Evolutionary conservation across 2,797 vertebrate species (phyloP), one percentile per base, ranked within the genome.

Genomic region (Brotula barbata): DNA sequence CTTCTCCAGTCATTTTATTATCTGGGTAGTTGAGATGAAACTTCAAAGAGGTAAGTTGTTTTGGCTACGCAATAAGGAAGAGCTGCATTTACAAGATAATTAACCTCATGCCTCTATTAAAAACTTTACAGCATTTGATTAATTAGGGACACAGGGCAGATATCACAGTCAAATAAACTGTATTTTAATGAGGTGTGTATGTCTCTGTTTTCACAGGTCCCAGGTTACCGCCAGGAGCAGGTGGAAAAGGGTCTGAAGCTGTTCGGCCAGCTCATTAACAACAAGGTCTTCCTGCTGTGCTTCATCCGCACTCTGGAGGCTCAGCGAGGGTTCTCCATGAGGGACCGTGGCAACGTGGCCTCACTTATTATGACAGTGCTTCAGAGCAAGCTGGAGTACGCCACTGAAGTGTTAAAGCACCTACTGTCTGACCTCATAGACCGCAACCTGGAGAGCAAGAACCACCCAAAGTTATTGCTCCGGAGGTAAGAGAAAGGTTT

Each of bases 281-380:
- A 97, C 88, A 98, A 98, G 78, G 90, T 94, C 43, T 98, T 98
- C 88, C 89, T 97, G 87, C 89, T 98, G 84, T 91, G 93, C 17
- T 98, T 98, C 89, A 97, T 98, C 84, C 95, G 94, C 2, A 98
- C 95, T 0, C 90, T 98, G 86, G 96, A 98, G 90, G 71, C 90
- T 45, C 96, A 98, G 88, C 94, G 96, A 45, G 95, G 95, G 69
- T 98, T 98, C 90, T 98, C 96, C 81, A 98, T 98, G 96, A 93
- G 96, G 0, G 96, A 98, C 77, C 94, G 96, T 0, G 96, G 96
- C 82, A 96, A 98, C 25, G 93, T 98, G 62, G 96, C 96, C 40
- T 98, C 96, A 0, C 94, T 98, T 33, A 96, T 98, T 90, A 97
- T 98, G 96, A 97, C 95, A 0, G 94, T 90, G 2, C 93, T 98